Evolutionary conservation across 1,140 invertebrate genomes (phyloP).

Genomic region (Cotesia vestalis): DNA sequence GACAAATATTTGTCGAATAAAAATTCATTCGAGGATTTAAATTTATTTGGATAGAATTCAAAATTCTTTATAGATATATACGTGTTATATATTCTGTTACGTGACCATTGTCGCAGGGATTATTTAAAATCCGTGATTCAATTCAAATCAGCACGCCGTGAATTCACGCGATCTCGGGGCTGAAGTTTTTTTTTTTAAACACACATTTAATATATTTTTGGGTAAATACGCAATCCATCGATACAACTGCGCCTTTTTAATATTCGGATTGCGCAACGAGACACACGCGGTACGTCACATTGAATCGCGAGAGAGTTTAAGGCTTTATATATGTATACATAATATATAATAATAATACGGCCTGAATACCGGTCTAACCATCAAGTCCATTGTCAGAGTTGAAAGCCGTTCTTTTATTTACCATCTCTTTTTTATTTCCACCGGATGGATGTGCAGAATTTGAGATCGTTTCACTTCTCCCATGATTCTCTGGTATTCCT

Average conservation of each 20-base stretch:
- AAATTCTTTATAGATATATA: no score
- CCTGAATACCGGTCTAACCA: constrained; percentile 16
- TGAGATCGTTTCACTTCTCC: background rate
- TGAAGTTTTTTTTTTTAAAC: no score
- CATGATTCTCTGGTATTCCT: background rate
- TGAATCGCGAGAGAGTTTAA: constrained; percentile 15
- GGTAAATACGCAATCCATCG: no score
- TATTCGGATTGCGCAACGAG: constrained; percentile 34
- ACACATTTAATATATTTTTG: no score
- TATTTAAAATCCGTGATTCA: no score
- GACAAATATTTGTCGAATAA: no score
- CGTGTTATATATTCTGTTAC: no score
- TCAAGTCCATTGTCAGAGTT: constrained; percentile 2
- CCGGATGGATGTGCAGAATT: constrained; percentile 6
- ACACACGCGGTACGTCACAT: constrained; percentile 25
- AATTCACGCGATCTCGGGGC: no score
- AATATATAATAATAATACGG: constrained; percentile 17
- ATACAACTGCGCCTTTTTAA: constrained; percentile 25
- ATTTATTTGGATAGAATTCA: no score
- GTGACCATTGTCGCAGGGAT: background rate
- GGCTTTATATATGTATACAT: background rate
- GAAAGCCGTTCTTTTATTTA: constrained; percentile 7
- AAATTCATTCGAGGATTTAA: no score
- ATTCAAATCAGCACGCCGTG: no score
- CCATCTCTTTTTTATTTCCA: background rate